These are phyloP conservation scores for Halyomorpha halys DNA, from an alignment of 1,140 invertebrate species.

Conservation along the genomic window DNA sequence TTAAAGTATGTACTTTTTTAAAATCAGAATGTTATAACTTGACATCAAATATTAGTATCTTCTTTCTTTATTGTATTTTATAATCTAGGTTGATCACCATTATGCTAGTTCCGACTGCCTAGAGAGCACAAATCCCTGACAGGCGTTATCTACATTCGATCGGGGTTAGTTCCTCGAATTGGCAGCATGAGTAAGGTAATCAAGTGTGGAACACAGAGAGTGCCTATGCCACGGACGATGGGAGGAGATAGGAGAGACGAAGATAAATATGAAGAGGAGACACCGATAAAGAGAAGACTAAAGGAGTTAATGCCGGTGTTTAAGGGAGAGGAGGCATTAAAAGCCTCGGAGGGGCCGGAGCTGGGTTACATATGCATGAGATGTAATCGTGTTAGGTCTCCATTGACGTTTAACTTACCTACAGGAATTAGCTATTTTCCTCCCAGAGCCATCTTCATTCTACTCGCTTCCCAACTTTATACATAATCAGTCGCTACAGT, in stretches of 20 bases:
- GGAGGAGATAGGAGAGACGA: neutral
- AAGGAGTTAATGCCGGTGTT: slow-evolving; percentile 12
- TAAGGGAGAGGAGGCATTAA: neutral
- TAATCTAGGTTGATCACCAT: no score
- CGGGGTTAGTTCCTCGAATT: neutral
- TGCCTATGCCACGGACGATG: neutral
- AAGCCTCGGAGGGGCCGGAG: neutral
- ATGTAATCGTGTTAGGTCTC: slow-evolving; percentile 12
- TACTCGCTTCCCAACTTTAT: neutral
- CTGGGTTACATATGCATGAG: slow-evolving; percentile 17
- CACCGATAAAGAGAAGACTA: slow-evolving; percentile 11
- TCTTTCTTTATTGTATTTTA: no score
- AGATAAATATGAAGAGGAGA: neutral
- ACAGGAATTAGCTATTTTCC: slow-evolving; percentile 17
- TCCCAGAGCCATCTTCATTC: neutral
- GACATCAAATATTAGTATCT: no score
- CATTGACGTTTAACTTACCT: slow-evolving; percentile 17
- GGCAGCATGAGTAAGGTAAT: neutral
- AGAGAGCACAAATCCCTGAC: no score
- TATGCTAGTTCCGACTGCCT: no score
- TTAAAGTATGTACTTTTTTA: no score
- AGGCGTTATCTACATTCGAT: no score
- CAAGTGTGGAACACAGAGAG: neutral
- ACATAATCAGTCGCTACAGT: no score
- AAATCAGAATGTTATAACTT: no score